Percentiles rank a stretch among this genome's conserved stretches.
Evolutionary conservation across 2,113 vertebrate genomes (phyloP).

Genomic region (Sapajus apella): DNA sequence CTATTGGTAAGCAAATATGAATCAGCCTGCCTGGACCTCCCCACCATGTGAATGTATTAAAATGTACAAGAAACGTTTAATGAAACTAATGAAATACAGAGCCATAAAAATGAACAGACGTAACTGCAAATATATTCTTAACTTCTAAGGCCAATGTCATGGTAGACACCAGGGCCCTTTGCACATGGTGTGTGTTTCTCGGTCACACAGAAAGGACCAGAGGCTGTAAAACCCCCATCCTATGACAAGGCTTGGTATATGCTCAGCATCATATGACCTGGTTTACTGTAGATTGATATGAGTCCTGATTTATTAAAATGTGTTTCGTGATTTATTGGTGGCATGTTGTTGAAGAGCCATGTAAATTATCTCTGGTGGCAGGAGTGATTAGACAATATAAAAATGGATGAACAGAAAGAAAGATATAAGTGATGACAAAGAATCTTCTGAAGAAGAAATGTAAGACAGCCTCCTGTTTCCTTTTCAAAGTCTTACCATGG

Average conservation of each 20-base stretch:
- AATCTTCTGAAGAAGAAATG: neutral
- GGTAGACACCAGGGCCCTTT: neutral
- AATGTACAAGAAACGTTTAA: neutral
- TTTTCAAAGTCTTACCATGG: neutral
- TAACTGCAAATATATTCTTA: neutral
- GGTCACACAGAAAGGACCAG: neutral
- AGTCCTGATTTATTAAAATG: neutral
- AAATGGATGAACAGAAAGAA: neutral
- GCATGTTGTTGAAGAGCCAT: neutral
- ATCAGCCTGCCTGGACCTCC: neutral
- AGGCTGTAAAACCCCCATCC: neutral
- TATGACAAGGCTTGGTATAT: neutral
- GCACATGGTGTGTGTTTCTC: neutral
- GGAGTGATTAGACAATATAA: slow-evolving; percentile 8
- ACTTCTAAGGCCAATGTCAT: neutral
- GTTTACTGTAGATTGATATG: neutral
- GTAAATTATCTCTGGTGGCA: neutral
- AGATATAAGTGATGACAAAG: neutral
- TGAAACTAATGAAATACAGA: neutral
- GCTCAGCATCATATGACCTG: neutral
- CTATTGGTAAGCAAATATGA: neutral
- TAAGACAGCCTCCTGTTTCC: neutral
- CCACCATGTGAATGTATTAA: neutral
- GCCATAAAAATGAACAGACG: neutral
- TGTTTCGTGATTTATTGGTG: neutral